Base-by-base conservation (phyloP, 2,888 invertebrate genomes). In the Orthonychiurus folsomi region DNA sequence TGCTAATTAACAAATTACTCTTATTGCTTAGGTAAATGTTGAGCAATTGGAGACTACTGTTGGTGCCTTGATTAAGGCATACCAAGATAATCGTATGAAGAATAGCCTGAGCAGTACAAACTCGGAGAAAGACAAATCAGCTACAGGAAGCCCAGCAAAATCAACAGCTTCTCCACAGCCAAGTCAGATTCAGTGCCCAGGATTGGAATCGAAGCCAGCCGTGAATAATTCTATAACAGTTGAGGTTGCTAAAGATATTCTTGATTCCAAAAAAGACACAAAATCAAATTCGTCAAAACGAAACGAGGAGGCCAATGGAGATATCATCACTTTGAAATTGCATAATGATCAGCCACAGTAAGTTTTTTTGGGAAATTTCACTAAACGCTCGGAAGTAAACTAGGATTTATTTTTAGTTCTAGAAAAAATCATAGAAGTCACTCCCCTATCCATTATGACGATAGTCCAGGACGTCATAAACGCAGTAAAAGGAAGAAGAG, bases 31-130 rank as follows among this genome's bases (percentile, higher is more conserved):
- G 83, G 83, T 85, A 5, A 84, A 86, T 75, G 82, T 84, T 2
- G 89, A 89, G 67, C 81, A 82, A 53, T 76, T 90, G 59, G 89
- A 90, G 73, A 84, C 83, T 56, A 82, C 84, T 58, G 86, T 90
- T 0, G 87, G 88, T 60, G 85, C 86, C 73, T 78, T 88, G 1
- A 83, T 85, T 67, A 84, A 85, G 72, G 81, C 83, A 50, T 88
- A 88, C 74, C 83, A 86, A 63, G 85, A 85, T 65, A 83, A 84
- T 0, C 81, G 85, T 72, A 78, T 80, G 3, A 82, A 81, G 73
- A 60, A 57, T 18, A 66, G 28, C 1, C 47, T 53, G 12, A 12
- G 21, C 50, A 12, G n/a, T 3, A 28, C 5, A 3, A 3, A 25
- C 27, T 9, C 21, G 3, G 24, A 3, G 25, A 24, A 55, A 9